Percentiles rank a stretch among this genome's conserved stretches.
Conservation (phyloP, 2,888 invertebrate species). For the Rhagophthalmus giganteus region DNA sequence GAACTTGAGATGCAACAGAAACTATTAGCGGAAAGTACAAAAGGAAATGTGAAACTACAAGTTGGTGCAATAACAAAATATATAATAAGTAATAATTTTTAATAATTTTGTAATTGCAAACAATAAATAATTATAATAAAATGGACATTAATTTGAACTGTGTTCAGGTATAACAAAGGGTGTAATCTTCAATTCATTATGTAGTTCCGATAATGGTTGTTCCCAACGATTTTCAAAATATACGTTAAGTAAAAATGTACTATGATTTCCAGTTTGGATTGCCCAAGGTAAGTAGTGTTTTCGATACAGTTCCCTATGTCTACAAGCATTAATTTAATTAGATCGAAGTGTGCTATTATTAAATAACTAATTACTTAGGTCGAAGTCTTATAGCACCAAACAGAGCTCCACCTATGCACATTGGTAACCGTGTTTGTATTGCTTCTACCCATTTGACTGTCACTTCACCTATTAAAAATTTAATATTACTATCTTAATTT, state of each 20-base stretch:
- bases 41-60: too few relatives aligned
- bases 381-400: conserved; percentile 88
- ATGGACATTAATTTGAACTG: too few relatives aligned
- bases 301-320: conserved; percentile 77
- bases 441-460: conserved; percentile 98
- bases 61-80: too few relatives aligned
- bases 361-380: too few relatives aligned
- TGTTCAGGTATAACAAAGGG: conserved; percentile 54
- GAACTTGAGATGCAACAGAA: not conserved
- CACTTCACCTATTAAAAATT: conserved; percentile 68
- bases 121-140: too few relatives aligned
- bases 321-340: too few relatives aligned
- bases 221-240: conserved; percentile 96
- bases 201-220: conserved; percentile 77
- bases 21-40: too few relatives aligned
- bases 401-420: conserved; percentile 92
- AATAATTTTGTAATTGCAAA: too few relatives aligned
- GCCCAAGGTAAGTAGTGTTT: conserved; percentile 86
- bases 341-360: too few relatives aligned
- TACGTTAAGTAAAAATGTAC: conserved; percentile 80
- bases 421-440: conserved; percentile 90
- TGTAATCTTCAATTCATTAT: conserved; percentile 77
- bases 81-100: too few relatives aligned
- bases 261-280: conserved; percentile 71
- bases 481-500: not conserved